phyloP scores from a whole-genome alignment of 2,113 vertebrate genomes.

The Phaethon lepturus region DNA sequence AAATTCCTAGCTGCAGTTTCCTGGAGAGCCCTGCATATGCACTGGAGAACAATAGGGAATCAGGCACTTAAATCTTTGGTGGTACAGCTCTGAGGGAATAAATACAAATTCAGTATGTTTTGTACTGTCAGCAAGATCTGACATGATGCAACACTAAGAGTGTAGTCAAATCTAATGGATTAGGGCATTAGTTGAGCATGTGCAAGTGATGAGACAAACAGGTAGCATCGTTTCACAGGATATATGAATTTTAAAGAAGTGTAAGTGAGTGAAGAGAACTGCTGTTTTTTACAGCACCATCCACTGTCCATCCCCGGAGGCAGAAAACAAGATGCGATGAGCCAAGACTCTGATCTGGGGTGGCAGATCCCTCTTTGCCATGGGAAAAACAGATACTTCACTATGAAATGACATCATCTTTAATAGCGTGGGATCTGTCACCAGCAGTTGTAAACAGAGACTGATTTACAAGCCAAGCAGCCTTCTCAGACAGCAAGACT shows the following conservation, averaged over 20 bases:
- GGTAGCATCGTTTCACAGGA: not conserved
- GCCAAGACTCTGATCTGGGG: constrained; percentile 7
- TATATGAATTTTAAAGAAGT: not conserved
- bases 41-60: not conserved
- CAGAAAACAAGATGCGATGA: constrained; percentile 33
- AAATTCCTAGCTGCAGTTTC: not conserved
- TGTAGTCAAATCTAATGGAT: not conserved
- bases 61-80: not conserved
- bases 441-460: constrained; percentile 7
- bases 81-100: not conserved
- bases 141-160: not conserved
- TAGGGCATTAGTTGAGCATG: not conserved
- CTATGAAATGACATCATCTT: constrained; percentile 41
- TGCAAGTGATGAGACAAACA: constrained; percentile 7
- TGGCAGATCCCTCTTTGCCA: constrained; percentile 41
- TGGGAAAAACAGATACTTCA: constrained; percentile 41
- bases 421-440: constrained; percentile 51
- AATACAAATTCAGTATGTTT: not conserved
- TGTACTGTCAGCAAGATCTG: not conserved
- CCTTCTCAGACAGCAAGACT: not conserved
- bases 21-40: not conserved
- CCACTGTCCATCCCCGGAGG: constrained; percentile 9
- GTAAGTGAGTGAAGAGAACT: not conserved
- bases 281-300: not conserved
- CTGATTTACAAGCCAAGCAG: constrained; percentile 42